A percentile compares a stretch with the other conserved stretches of the same genome.
Evolutionary conservation across 2,797 vertebrate genomes (phyloP).

Genomic region (Macropus fuliginosus): DNA sequence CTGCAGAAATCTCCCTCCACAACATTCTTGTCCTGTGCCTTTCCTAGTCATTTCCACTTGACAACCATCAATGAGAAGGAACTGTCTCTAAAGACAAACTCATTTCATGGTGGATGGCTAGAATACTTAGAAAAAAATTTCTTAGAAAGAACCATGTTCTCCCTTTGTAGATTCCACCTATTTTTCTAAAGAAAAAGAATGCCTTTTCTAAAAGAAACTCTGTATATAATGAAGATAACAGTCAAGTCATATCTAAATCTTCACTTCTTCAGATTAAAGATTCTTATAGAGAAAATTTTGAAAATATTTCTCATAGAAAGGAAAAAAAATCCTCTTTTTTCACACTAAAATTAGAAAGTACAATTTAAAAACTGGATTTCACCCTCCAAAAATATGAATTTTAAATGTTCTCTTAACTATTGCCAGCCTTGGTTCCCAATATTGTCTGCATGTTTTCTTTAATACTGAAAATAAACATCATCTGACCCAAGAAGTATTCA

Average conservation of each 20-base stretch:
- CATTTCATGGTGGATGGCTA: neutral
- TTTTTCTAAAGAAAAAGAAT: neutral
- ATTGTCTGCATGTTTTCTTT: neutral
- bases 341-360: neutral
- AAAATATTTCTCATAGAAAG: neutral
- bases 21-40: neutral
- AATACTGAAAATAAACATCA: neutral
- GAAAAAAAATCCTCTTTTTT: neutral
- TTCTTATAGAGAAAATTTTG: neutral
- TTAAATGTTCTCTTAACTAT: neutral
- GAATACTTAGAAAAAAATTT: neutral
- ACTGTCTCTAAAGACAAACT: neutral
- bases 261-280: neutral
- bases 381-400: neutral
- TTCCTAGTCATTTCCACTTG: neutral
- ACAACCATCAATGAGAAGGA: neutral
- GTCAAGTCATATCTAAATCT: neutral
- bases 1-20: neutral
- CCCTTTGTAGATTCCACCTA: neutral
- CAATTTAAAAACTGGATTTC: neutral
- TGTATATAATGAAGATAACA: neutral
- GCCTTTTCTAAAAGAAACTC: neutral
- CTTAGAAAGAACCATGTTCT: neutral
- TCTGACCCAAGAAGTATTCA: neutral
- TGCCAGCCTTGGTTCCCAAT: neutral